These are phyloP conservation scores for Prosopocoilus inquinatus DNA, from an alignment of 2,888 invertebrate genomes.

Conservation along the genomic window DNA sequence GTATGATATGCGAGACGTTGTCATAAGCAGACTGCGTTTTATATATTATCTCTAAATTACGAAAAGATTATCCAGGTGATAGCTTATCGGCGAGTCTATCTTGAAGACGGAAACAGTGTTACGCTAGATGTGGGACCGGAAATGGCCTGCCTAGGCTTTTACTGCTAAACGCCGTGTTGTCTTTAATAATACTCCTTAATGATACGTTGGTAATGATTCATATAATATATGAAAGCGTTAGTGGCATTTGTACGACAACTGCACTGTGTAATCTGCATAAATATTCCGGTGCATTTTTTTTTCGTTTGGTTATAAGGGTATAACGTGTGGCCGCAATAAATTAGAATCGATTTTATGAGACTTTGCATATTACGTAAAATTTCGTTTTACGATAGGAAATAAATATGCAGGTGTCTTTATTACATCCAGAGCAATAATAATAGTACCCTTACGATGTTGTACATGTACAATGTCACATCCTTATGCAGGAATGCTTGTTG, in stretches of 20 bases:
- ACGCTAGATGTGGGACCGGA: slow-evolving; percentile 32
- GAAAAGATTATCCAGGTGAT: slow-evolving; percentile 31
- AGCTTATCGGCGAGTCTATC: slow-evolving; percentile 25
- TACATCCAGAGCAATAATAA: too few relatives aligned
- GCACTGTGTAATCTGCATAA: neutral
- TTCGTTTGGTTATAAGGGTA: neutral
- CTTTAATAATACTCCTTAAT: slow-evolving; percentile 18
- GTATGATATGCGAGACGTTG: slow-evolving; percentile 14
- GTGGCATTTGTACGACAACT: neutral
- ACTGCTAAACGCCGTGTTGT: slow-evolving; percentile 21
- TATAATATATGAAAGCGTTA: slow-evolving; percentile 10
- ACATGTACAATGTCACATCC: too few relatives aligned
- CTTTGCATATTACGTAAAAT: neutral
- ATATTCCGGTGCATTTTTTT: slow-evolving; percentile 1
- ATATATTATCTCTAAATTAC: slow-evolving; percentile 32
- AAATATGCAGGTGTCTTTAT: too few relatives aligned
- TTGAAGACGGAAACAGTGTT: slow-evolving; percentile 31
- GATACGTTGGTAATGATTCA: slow-evolving; percentile 17
- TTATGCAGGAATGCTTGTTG: too few relatives aligned
- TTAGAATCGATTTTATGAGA: neutral
- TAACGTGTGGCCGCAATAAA: neutral
- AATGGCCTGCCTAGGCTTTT: slow-evolving; percentile 29
- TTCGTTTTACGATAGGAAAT: neutral
- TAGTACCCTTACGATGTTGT: too few relatives aligned
- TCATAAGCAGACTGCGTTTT: slow-evolving; percentile 20